Conservation (phyloP, 2,797 vertebrate genomes). For the Cheirogaleus major region DNA sequence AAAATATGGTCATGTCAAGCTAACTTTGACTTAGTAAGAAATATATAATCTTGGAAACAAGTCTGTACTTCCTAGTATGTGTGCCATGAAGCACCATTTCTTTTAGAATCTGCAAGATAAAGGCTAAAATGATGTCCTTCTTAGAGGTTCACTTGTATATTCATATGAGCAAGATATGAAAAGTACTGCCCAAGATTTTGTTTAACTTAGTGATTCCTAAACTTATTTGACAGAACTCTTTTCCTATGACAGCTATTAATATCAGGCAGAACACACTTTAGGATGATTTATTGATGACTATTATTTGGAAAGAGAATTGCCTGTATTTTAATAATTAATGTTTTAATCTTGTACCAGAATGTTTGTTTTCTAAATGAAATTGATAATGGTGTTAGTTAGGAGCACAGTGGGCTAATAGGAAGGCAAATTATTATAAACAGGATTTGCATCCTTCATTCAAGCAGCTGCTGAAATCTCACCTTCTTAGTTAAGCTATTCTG, state of each 20-base stretch:
- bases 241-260: background rate
- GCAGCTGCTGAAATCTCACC: constrained; percentile 13
- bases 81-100: background rate
- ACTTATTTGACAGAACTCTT: background rate
- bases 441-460: constrained; percentile 37
- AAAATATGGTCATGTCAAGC: background rate
- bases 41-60: background rate
- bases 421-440: constrained; percentile 30
- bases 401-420: background rate
- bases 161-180: background rate
- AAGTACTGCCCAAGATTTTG: background rate
- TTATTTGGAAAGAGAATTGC: constrained; percentile 47
- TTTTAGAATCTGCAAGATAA: background rate
- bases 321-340: constrained; percentile 34
- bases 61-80: background rate
- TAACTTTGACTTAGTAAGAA: constrained; percentile 9
- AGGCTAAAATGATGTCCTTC: background rate
- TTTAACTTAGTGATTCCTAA: background rate
- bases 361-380: constrained; percentile 50
- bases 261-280: background rate
- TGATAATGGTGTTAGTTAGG: constrained; percentile 38
- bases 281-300: constrained; percentile 30
- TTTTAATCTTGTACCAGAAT: background rate
- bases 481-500: constrained; percentile 28
- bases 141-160: background rate